These are phyloP conservation scores for Phalacrocorax brasilianus DNA, from an alignment of 2,113 vertebrate species.

Conservation along the genomic window DNA sequence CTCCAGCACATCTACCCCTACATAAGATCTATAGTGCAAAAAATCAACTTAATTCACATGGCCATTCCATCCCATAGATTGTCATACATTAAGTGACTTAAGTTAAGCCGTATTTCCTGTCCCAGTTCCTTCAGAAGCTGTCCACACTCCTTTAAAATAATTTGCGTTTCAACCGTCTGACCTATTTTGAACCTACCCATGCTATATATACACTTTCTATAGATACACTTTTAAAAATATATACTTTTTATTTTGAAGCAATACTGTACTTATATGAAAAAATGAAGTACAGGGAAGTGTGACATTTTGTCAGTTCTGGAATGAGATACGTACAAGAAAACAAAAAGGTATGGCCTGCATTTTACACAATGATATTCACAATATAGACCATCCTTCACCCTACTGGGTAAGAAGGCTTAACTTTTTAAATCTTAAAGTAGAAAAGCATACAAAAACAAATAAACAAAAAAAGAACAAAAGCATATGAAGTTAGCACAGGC, in stretches of 20 bases:
- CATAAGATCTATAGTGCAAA: rapidly evolving
- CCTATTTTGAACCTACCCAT: neutral
- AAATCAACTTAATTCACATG: rapidly evolving
- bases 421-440: neutral
- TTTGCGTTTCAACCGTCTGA: neutral
- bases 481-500: neutral
- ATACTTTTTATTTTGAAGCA: neutral
- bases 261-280: neutral
- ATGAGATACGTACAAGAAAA: neutral
- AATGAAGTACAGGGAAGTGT: rapidly evolving
- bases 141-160: rapidly evolving
- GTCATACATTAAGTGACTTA: rapidly evolving
- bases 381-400: neutral
- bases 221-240: rapidly evolving
- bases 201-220: rapidly evolving
- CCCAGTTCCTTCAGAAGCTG: neutral
- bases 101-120: neutral
- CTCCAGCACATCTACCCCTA: neutral
- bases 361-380: neutral
- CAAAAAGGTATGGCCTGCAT: rapidly evolving
- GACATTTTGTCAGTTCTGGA: neutral
- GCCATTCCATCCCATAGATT: neutral
- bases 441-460: neutral
- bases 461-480: neutral
- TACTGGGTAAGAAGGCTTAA: neutral